These are phyloP conservation scores for Vidua chalybeata DNA, from an alignment of 2,113 vertebrate species.

Conservation along the genomic window DNA sequence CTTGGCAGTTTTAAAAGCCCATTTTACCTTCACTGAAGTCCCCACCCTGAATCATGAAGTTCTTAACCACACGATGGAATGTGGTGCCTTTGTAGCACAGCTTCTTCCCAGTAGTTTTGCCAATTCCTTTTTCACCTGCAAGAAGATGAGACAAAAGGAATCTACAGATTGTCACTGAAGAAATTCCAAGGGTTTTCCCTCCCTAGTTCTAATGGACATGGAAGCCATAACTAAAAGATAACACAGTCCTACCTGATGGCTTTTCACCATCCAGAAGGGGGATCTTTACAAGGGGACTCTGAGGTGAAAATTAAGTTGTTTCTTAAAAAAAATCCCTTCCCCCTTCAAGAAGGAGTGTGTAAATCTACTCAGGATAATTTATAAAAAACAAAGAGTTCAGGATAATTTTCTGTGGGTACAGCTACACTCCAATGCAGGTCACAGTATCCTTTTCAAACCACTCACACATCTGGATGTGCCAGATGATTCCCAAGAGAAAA, in stretches of 20 bases:
- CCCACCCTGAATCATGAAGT: constrained; percentile 99
- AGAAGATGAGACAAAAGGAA: not conserved
- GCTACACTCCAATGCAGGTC: not conserved
- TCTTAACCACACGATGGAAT: constrained; percentile 98
- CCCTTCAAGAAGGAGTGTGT: fast-evolving
- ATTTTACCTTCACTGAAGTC: constrained; percentile 97
- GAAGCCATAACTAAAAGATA: not conserved
- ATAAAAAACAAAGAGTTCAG: not conserved
- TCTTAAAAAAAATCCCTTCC: not conserved
- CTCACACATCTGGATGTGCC: not conserved
- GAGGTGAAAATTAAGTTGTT: not conserved
- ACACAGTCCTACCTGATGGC: not conserved
- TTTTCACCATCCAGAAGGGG: not conserved
- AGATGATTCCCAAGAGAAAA: not conserved
- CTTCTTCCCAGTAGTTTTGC: constrained; percentile 95
- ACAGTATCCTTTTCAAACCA: not conserved
- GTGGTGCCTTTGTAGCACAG: constrained; percentile 98
- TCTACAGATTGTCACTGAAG: not conserved
- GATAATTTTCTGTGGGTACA: not conserved
- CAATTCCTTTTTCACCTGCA: constrained; percentile 92
- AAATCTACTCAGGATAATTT: not conserved
- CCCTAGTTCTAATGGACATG: not conserved
- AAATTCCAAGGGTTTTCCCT: not conserved
- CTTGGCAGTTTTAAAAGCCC: not conserved
- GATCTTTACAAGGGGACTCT: not conserved